A percentile compares a stretch with the other conserved stretches of the same genome.
Conservation (phyloP, 2,888 invertebrate genomes). For the Hemaris fuciformis region DNA sequence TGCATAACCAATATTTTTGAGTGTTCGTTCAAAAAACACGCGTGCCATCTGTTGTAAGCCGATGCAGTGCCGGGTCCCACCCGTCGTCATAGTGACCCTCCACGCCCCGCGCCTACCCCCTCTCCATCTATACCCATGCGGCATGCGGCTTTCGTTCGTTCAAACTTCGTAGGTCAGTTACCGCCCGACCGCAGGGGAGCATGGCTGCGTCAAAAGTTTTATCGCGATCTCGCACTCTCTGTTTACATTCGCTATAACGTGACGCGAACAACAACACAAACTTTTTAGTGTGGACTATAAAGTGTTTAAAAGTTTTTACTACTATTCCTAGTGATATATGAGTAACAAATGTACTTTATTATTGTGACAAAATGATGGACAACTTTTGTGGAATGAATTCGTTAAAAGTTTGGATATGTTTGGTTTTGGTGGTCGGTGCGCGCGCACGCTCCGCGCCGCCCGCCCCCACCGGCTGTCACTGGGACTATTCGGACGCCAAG, state of each 20-base stretch:
- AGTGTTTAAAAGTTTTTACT: slow-evolving; percentile 60
- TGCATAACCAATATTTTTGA: slow-evolving; percentile 75
- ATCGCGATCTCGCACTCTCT: slow-evolving; percentile 72
- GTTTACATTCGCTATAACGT: slow-evolving; percentile 76
- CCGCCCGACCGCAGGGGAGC: slow-evolving; percentile 81
- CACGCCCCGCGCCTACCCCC: slow-evolving; percentile 53
- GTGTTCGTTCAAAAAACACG: slow-evolving; percentile 76
- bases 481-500: slow-evolving; percentile 83
- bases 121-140: slow-evolving; percentile 70
- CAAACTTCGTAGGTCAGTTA: slow-evolving; percentile 83
- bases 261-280: slow-evolving; percentile 60
- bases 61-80: slow-evolving; percentile 76
- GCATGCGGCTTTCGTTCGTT: slow-evolving; percentile 81
- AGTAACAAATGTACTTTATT: slow-evolving; percentile 74
- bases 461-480: slow-evolving; percentile 88
- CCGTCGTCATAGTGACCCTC: slow-evolving; percentile 59
- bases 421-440: slow-evolving; percentile 72
- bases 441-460: slow-evolving; percentile 79
- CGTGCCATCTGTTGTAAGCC: slow-evolving; percentile 80
- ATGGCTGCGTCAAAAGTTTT: slow-evolving; percentile 80
- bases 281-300: slow-evolving; percentile 53
- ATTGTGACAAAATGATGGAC: slow-evolving; percentile 64
- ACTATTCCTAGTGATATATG: slow-evolving; percentile 53
- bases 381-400: slow-evolving; percentile 77
- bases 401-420: slow-evolving; percentile 80